Conservation (phyloP, 2,113 vertebrate genomes). For the Coturnix japonica region DNA sequence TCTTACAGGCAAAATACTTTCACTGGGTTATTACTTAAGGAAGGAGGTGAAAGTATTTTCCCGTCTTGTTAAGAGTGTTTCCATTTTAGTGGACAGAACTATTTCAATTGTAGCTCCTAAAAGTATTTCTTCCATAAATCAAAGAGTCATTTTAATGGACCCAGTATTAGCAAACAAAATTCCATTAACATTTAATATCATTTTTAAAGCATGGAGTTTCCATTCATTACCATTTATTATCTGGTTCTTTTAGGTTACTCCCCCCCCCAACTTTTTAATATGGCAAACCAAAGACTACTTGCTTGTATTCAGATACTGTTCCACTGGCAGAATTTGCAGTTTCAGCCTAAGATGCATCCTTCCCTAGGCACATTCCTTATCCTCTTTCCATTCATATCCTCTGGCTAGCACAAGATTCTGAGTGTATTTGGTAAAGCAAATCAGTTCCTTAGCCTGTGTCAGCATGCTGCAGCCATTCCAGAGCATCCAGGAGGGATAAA, state of each 20-base stretch:
- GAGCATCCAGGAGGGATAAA: not conserved
- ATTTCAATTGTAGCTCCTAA: not conserved
- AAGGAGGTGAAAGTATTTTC: not conserved
- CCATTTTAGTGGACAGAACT: not conserved
- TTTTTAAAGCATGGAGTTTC: not conserved
- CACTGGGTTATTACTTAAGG: not conserved
- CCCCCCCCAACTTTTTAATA: accelerated
- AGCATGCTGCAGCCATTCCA: not conserved
- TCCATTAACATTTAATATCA: not conserved
- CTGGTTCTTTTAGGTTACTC: not conserved
- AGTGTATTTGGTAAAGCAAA: not conserved
- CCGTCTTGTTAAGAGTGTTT: not conserved
- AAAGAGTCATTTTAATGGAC: not conserved
- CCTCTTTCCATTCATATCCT: not conserved
- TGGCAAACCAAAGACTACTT: not conserved
- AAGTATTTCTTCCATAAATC: not conserved
- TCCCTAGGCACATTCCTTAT: not conserved
- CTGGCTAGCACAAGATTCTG: not conserved
- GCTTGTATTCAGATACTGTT: not conserved
- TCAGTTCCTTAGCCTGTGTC: accelerated
- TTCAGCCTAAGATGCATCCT: not conserved
- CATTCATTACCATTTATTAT: not conserved
- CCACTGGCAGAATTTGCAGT: not conserved
- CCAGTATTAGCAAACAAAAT: not conserved
- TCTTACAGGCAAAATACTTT: not conserved